Evolutionary conservation across 2,113 vertebrate species (phyloP).

Genomic region (Laticauda colubrina): DNA sequence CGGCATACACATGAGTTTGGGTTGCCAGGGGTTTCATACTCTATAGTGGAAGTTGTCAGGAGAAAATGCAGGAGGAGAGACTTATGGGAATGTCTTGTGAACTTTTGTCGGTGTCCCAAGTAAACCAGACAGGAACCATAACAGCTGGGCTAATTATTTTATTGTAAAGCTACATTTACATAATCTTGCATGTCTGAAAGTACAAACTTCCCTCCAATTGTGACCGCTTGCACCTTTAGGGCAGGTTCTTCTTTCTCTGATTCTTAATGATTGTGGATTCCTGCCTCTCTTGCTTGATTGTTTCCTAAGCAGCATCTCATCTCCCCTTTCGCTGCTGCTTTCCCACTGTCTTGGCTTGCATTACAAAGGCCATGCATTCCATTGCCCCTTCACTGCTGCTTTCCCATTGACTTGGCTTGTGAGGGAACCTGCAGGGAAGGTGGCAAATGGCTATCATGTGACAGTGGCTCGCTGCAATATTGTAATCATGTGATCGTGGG

Average conservation of each 20-base stretch:
- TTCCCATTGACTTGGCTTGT: neutral
- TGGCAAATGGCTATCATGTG: neutral
- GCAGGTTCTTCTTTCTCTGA: neutral
- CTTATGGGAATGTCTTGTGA: neutral
- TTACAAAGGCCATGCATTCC: neutral
- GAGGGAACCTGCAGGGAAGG: neutral
- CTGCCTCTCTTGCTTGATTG: neutral
- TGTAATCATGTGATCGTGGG: neutral
- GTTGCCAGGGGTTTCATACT: neutral
- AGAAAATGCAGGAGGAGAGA: neutral
- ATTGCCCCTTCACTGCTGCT: neutral
- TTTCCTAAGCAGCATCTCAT: neutral
- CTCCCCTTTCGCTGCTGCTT: neutral
- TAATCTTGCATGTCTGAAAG: neutral
- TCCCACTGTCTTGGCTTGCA: no score
- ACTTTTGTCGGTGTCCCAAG: neutral
- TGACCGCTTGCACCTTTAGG: neutral
- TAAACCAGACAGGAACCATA: neutral
- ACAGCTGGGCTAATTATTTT: neutral
- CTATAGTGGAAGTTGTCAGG: neutral
- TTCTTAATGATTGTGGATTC: neutral
- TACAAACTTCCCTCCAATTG: neutral
- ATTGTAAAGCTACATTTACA: neutral
- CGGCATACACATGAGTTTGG: neutral
- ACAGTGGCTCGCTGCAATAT: neutral